These are phyloP conservation scores for Drosophila kurseongensis DNA, from an alignment of 1,140 invertebrate genomes.

Conservation along the genomic window DNA sequence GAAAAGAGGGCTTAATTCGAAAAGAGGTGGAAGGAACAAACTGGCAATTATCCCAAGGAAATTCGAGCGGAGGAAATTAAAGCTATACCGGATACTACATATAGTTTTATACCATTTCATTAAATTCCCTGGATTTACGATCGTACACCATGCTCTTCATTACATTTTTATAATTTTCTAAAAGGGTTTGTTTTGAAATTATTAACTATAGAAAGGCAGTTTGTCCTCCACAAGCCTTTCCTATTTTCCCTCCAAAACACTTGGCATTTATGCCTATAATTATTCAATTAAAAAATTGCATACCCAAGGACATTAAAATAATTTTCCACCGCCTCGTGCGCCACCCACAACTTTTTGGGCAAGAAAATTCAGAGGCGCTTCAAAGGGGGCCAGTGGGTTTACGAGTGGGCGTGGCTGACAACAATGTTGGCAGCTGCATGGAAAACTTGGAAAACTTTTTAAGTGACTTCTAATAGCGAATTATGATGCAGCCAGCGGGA, in stretches of 20 bases:
- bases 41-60: slow-evolving; percentile 11
- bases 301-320: slow-evolving; percentile 57
- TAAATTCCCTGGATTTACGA: neutral
- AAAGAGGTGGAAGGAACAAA: neutral
- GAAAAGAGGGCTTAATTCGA: neutral
- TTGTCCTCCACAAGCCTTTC: too few species aligned
- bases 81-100: neutral
- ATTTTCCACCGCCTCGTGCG: slow-evolving; percentile 32
- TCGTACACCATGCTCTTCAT: neutral
- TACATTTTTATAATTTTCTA: neutral
- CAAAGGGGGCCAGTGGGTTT: neutral
- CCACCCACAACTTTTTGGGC: slow-evolving; percentile 30
- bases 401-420: slow-evolving; percentile 59
- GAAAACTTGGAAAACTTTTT: slow-evolving; percentile 78
- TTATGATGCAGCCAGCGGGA: slow-evolving; percentile 66
- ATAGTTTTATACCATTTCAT: neutral
- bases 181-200: neutral
- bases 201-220: neutral
- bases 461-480: slow-evolving; percentile 82
- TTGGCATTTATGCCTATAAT: slow-evolving; percentile 35
- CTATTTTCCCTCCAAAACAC: neutral
- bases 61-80: slow-evolving; percentile 4
- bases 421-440: slow-evolving; percentile 79
- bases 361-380: slow-evolving; percentile 4
- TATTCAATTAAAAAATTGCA: slow-evolving; percentile 48